Conservation (phyloP, 2,113 vertebrate species). For the Meleagris gallopavo region DNA sequence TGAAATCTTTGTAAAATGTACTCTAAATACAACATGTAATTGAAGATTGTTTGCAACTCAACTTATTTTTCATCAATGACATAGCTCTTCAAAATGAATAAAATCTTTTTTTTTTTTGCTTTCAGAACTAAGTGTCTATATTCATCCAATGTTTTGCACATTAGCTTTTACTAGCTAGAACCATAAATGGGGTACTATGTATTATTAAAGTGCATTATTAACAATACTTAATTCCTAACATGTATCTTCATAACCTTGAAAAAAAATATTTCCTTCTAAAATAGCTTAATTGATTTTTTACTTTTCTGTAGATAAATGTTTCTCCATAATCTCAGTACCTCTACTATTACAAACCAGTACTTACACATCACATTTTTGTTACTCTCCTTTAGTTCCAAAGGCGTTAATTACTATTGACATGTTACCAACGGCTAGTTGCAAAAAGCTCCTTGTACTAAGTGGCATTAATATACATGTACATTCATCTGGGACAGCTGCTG, state of each 20-base stretch:
- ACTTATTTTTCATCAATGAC: background rate
- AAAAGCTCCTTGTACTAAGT: slow-evolving; percentile 15
- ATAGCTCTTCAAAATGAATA: background rate
- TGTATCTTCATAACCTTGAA: slow-evolving; percentile 27
- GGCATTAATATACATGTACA: background rate
- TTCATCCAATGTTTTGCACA: background rate
- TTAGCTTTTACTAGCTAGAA: background rate
- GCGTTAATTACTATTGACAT: background rate
- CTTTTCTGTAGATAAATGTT: slow-evolving; percentile 40
- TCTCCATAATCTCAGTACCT: background rate
- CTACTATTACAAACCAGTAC: background rate
- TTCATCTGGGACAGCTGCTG: background rate
- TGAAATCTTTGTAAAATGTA: background rate
- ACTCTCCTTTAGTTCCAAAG: background rate
- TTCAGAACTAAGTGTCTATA: background rate
- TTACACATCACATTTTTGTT: background rate
- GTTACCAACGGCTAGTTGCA: background rate
- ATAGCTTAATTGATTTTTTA: slow-evolving; percentile 56
- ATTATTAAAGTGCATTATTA: slow-evolving; percentile 15
- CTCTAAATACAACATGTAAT: background rate
- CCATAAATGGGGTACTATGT: background rate
- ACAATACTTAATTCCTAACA: background rate
- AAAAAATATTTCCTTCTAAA: slow-evolving; percentile 50
- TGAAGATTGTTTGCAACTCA: background rate
- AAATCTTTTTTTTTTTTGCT: background rate